Percentiles rank a stretch among this genome's conserved stretches.
Conservation (phyloP, 2,888 invertebrate species). For the Capitulum mitella region DNA sequence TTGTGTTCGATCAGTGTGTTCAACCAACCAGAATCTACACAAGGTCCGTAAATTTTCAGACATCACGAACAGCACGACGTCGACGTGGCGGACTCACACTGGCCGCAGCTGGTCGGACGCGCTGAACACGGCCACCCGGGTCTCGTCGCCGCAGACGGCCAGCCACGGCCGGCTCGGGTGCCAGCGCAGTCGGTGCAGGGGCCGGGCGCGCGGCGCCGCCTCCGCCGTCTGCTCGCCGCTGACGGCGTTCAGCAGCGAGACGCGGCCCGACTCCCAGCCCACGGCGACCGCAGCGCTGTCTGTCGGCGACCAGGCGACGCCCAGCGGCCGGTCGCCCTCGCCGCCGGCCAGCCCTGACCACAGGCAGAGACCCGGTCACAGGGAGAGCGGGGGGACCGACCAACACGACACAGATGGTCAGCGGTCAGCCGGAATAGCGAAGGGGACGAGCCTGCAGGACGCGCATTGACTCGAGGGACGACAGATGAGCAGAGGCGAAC, state of each 20-base stretch:
- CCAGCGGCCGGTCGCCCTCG: slow-evolving; percentile 2
- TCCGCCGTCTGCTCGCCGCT: background rate
- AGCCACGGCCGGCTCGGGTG: slow-evolving; percentile 19
- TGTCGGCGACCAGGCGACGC: slow-evolving; percentile 9
- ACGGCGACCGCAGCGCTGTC: slow-evolving; percentile 14
- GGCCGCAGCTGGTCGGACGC: background rate
- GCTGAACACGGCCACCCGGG: background rate
- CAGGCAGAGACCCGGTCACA: too few species aligned
- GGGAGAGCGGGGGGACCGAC: too few species aligned
- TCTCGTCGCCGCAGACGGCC: slow-evolving; percentile 15
- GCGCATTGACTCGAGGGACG: too few species aligned
- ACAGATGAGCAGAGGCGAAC: too few species aligned
- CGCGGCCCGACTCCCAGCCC: slow-evolving; percentile 25
- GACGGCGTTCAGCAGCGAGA: background rate
- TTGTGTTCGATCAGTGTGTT: too few species aligned
- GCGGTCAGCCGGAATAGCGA: too few species aligned
- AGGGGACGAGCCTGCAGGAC: too few species aligned
- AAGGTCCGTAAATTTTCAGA: too few species aligned
- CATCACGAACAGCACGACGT: background rate
- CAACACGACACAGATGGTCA: too few species aligned
- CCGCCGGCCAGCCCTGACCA: slow-evolving; percentile 11
- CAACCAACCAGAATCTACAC: too few species aligned
- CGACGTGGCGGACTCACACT: background rate
- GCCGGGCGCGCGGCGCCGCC: background rate
- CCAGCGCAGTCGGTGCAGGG: slow-evolving; percentile 8